Evolutionary conservation across 2,113 vertebrate species (phyloP).

Genomic region (Beaufortia kweichowensis): DNA sequence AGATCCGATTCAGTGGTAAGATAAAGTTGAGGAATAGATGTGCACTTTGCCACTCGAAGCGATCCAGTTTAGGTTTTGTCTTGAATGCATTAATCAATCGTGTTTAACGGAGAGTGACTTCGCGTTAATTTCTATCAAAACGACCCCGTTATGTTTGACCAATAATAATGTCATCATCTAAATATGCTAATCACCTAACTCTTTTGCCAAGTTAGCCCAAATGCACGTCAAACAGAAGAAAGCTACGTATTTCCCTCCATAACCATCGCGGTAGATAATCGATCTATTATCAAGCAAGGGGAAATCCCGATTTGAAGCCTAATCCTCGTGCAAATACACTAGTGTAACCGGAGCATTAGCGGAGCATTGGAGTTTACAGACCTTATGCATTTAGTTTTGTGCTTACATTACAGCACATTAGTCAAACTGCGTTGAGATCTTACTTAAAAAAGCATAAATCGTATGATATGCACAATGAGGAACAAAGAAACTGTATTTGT

Average conservation of each 20-base stretch:
- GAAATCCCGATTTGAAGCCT: slow-evolving; percentile 27
- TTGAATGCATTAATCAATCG: neutral
- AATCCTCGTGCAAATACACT: slow-evolving; percentile 7
- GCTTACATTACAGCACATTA: neutral
- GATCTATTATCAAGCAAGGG: neutral
- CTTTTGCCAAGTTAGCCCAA: neutral
- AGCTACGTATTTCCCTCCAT: neutral
- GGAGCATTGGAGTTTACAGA: neutral
- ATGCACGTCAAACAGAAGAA: neutral
- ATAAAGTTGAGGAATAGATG: neutral
- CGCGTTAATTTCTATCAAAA: neutral
- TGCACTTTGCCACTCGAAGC: neutral
- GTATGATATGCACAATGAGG: neutral
- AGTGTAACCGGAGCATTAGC: neutral
- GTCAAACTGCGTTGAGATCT: neutral
- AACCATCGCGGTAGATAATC: neutral
- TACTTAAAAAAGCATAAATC: neutral
- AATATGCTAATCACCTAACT: neutral
- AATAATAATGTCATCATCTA: neutral
- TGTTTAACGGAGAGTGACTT: neutral
- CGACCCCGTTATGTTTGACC: neutral
- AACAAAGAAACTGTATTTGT: slow-evolving; percentile 51
- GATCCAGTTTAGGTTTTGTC: no score
- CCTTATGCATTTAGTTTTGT: neutral
- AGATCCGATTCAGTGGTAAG: neutral